Base-by-base conservation (phyloP, 2,888 invertebrate genomes). In the Xestoiulus laeticollis region DNA sequence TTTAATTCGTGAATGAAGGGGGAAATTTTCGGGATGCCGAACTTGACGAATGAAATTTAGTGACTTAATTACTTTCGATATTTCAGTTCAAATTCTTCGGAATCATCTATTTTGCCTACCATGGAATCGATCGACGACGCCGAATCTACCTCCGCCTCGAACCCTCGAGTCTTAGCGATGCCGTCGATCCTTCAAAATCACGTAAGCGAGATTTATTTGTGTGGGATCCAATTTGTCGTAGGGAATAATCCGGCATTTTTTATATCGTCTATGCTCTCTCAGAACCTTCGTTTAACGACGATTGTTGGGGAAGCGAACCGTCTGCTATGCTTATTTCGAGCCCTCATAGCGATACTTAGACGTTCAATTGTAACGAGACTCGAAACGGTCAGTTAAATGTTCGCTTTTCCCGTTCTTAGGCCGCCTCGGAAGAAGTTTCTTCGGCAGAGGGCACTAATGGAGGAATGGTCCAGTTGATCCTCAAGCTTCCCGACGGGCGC, bases 401-500 rank as follows among this genome's bases (percentile, higher is more conserved):
- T 48, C 12, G 48, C 1, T 16, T 48, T 48, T 59, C n/a, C 6
- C n/a, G 3, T 59, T 30, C 22, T 33, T 53, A 87, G 88, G 19
- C 88, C 0, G 30, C 95, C 0, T 93, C 93, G 30, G 91, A 94
- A 86, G 78, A 1, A 30, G 78, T 2, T 14, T 78, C 78, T 14
- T 14, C 14, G 14, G 92, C 91, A 0, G 91, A 91, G 43, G 91
- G 90, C 10, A 91, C 91, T 4, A 91, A 91, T 88, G 91, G 92
- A 88, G 91, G 92, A 88, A 92, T 90, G 44, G 87, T 93, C 89
- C 93, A 93, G 89, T 91, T 94, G 30, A 90, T 93, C 59, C 90
- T 94, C 85, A 93, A 93, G 90, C 92, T 93, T 33, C 93, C 94
- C 5, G 93, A 93, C 90, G 94, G 94, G 10, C 92, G 93, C 90